Conservation (phyloP, 37 sponge, comb jelly and placozoan genomes). For the Beroe ovata region DNA sequence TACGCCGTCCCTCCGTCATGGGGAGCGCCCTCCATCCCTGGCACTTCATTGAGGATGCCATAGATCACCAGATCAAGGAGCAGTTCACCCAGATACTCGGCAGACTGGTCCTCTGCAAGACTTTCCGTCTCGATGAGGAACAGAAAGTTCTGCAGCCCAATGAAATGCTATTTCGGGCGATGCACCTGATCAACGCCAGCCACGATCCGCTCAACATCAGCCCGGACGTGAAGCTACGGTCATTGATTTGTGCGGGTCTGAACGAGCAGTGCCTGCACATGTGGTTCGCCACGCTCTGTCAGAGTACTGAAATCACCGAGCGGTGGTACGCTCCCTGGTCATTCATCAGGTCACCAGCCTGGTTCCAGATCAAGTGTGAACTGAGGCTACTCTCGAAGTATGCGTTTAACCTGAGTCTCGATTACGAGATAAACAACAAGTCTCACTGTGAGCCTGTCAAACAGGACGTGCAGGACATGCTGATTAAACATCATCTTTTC, state of each 20-base stretch:
- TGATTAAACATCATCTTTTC: constrained; percentile 42
- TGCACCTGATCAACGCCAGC: constrained; percentile 47
- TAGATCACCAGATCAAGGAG: constrained; percentile 48
- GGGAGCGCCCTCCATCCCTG: constrained; percentile 69
- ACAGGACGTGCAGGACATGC: constrained; percentile 54
- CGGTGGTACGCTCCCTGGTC: constrained; percentile 69
- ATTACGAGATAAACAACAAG: constrained; percentile 14
- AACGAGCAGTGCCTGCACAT: constrained; percentile 70
- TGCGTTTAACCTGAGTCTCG: constrained; percentile 54
- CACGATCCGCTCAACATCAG: constrained; percentile 59
- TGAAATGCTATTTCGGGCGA: constrained; percentile 69
- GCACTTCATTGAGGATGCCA: constrained; percentile 70
- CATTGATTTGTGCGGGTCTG: constrained; percentile 62
- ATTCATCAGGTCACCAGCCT: constrained; percentile 69
- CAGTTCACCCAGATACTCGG: constrained; percentile 52
- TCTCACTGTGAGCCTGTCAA: constrained; percentile 19
- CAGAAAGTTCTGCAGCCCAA: constrained; percentile 67
- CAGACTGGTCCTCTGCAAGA: background rate
- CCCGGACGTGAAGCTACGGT: constrained; percentile 68
- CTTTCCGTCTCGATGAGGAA: constrained; percentile 68
- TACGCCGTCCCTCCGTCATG: constrained; percentile 53
- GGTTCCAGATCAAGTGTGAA: constrained; percentile 72
- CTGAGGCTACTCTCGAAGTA: constrained; percentile 61
- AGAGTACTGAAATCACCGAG: constrained; percentile 38
- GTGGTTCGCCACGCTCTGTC: constrained; percentile 70